These are phyloP conservation scores for Bombus pyrosoma DNA, from an alignment of 1,140 invertebrate species.

Conservation along the genomic window DNA sequence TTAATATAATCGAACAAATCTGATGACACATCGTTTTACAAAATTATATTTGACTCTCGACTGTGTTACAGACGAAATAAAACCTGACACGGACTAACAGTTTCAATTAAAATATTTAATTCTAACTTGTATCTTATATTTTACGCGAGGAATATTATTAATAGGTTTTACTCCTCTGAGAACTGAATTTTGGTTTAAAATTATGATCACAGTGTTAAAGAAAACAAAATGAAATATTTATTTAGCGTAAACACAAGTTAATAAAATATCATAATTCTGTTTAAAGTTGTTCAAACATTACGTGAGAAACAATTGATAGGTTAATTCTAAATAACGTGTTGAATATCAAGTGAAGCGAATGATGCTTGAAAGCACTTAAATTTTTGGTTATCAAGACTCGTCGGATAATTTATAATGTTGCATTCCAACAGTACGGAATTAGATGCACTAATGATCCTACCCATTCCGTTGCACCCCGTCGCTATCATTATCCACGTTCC, in stretches of 20 bases:
- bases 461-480: slow-evolving; percentile 44
- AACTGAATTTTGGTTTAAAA: no score
- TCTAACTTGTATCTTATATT: no score
- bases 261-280: neutral
- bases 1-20: neutral
- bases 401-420: slow-evolving; percentile 39
- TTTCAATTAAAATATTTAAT: no score
- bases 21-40: neutral
- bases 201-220: neutral
- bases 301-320: neutral
- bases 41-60: no score
- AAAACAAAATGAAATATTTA: neutral
- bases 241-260: neutral
- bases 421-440: slow-evolving; percentile 23
- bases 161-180: no score
- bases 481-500: slow-evolving; percentile 61
- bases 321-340: neutral
- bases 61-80: no score
- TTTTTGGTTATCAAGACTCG: neutral
- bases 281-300: neutral
- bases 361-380: neutral
- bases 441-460: slow-evolving; percentile 49
- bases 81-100: no score
- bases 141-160: no score
- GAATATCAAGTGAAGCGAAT: neutral